Base-by-base conservation (phyloP, 2,888 invertebrate species). In the Eupithecia subumbrata region DNA sequence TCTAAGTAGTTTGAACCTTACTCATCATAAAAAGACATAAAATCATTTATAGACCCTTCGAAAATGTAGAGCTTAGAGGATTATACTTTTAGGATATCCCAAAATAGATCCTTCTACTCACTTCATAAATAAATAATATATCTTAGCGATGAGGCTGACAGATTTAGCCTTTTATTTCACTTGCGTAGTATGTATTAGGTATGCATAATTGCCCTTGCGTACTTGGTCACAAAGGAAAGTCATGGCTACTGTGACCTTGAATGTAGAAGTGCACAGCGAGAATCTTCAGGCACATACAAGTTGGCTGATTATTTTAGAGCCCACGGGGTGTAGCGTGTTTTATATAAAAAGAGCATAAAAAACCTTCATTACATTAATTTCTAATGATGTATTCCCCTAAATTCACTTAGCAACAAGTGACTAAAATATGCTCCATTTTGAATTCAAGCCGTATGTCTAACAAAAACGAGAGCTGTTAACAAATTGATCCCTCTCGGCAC, bases 391-490 rank as follows among this genome's bases (percentile, higher is more conserved):
- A 18, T 52, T n/a, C n/a, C n/a, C 18, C 7, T 52, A 48, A 52
- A 52, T 56, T 11, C 60, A 60, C 14, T 60, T 25, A 12, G 60
- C 60, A 12, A 60, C 60, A 25, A 25, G 25, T 14, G 12, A 25
- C 7, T 5, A 60, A 60, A 60, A 25, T 14, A 14, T 60, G 60
- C 25, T 14, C 60, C 14, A 60, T 60, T 60, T 60, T 60, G 12
- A 60, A 14, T 25, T 60, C 1, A 25, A 12, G 22, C 9, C 4
- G 11, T 56, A 56, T 12, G 22, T 68, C 25, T 43, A 40, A 68
- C 25, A 68, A 68, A 25, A 68, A 11, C 25, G 52, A 66, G 71
- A 67, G 60, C 60, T 74, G 78, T 80, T 74, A 80, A 76, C 76
- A 82, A 80, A 75, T 72, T 71, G 68, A 25, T 71, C 52, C 67